Conservation (phyloP, 2,797 vertebrate species). For the Phalanger gymnotis region DNA sequence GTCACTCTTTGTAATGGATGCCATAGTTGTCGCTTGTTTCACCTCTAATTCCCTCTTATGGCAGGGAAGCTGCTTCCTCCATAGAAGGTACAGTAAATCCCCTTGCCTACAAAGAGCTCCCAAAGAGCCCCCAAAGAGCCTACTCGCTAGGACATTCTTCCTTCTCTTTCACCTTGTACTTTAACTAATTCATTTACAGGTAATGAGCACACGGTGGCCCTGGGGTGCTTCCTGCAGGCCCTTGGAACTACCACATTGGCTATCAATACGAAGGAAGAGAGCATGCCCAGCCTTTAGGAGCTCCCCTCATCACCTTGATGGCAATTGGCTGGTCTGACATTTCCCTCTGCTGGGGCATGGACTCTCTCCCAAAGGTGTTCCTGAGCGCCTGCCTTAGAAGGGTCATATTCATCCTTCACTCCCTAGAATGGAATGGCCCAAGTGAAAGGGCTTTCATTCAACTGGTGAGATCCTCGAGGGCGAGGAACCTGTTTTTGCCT, state of each 20-base stretch:
- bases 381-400: background rate
- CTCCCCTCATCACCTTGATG: background rate
- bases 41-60: background rate
- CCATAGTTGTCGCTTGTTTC: background rate
- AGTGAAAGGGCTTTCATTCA: background rate
- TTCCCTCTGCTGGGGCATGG: background rate
- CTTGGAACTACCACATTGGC: too few species aligned
- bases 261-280: background rate
- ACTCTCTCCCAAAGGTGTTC: background rate
- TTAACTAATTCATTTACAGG: background rate
- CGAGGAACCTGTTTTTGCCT: background rate
- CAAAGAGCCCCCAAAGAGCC: background rate
- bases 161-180: background rate
- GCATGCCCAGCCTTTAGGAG: too few species aligned
- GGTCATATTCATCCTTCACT: background rate
- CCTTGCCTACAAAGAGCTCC: too few species aligned
- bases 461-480: background rate
- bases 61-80: background rate
- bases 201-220: too few species aligned
- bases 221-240: background rate
- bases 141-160: background rate
- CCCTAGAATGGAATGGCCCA: background rate
- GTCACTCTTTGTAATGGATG: too few species aligned
- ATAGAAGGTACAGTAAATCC: background rate
- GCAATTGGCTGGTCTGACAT: too few species aligned